Evolutionary conservation across 2,888 invertebrate genomes (phyloP), one percentile per base, ranked within the genome.

Genomic region (Idaea biselata): DNA sequence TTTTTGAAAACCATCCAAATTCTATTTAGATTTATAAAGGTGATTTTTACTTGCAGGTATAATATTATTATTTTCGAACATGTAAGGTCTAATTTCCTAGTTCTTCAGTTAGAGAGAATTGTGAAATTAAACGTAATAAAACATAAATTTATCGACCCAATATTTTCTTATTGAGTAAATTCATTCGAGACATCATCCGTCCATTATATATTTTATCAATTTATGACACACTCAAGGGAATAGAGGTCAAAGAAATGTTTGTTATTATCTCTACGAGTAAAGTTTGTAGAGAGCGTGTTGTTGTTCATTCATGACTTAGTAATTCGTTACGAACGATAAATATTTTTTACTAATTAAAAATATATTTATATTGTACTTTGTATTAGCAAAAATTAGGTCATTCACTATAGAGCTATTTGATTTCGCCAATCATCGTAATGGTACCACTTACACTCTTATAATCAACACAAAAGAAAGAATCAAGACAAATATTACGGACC

Each of bases 41-140:
- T n/a, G n/a, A n/a, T n/a, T n/a, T n/a, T n/a, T n/a, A n/a, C n/a
- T n/a, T n/a, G n/a, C n/a, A n/a, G n/a, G n/a, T n/a, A n/a, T n/a
- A n/a, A n/a, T n/a, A n/a, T n/a, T n/a, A n/a, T n/a, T n/a, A n/a
- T n/a, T n/a, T n/a, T n/a, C n/a, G n/a, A n/a, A n/a, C n/a, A n/a
- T n/a, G n/a, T n/a, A n/a, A n/a, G n/a, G n/a, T n/a, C n/a, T n/a
- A n/a, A n/a, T 44, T 44, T 14, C 11, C 2, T 11, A 0, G 14
- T 4, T 14, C 2, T 44, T 11, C 44, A 14, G 11, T 32, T 8
- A 4, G 6, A 8, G 8, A 44, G 60, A 57, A 70, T 66, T 68
- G 69, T 71, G 68, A 67, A 73, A 73, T 67, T 65, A 63, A 62
- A 68, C 66, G 60, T 69, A 66, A 44, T 7, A 66, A 71, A 69